phyloP scores from a whole-genome alignment of 2,888 invertebrate species.

The Pseudococcus viburni region DNA sequence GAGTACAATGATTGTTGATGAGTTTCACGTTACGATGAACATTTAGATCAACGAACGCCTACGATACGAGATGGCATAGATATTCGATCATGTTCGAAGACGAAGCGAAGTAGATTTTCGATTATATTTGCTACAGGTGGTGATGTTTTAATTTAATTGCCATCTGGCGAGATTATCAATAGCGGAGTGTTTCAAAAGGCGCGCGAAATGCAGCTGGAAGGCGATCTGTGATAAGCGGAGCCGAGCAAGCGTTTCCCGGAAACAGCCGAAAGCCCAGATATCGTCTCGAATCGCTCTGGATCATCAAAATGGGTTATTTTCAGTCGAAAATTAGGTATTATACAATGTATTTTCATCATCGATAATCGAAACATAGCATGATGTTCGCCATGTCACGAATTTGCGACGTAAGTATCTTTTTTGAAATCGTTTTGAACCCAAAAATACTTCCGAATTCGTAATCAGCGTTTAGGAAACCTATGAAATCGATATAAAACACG shows the following conservation, averaged over 20 bases:
- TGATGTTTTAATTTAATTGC: constrained; percentile 12
- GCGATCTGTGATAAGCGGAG: not conserved
- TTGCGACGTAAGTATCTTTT: too few species aligned
- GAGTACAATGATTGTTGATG: constrained; percentile 28
- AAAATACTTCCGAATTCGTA: too few species aligned
- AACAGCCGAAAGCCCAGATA: not conserved
- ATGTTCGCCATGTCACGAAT: too few species aligned
- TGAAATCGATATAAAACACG: too few species aligned
- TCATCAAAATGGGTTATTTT: not conserved
- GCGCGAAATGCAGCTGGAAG: not conserved
- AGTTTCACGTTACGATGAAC: constrained; percentile 42
- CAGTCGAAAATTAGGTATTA: not conserved
- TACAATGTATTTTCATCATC: not conserved
- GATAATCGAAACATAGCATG: not conserved
- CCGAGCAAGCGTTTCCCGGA: not conserved
- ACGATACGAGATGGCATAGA: not conserved
- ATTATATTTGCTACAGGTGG: not conserved
- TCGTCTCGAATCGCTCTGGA: not conserved
- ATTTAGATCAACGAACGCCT: constrained; percentile 24
- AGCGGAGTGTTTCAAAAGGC: not conserved
- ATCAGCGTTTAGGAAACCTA: too few species aligned
- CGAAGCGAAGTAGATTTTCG: not conserved
- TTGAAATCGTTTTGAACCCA: too few species aligned
- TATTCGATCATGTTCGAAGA: not conserved
- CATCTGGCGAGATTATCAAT: not conserved